Percentiles rank a stretch among this genome's conserved stretches.
These are phyloP conservation scores for Uropetala carovei DNA, from an alignment of 2,888 invertebrate species.

Conservation along the genomic window DNA sequence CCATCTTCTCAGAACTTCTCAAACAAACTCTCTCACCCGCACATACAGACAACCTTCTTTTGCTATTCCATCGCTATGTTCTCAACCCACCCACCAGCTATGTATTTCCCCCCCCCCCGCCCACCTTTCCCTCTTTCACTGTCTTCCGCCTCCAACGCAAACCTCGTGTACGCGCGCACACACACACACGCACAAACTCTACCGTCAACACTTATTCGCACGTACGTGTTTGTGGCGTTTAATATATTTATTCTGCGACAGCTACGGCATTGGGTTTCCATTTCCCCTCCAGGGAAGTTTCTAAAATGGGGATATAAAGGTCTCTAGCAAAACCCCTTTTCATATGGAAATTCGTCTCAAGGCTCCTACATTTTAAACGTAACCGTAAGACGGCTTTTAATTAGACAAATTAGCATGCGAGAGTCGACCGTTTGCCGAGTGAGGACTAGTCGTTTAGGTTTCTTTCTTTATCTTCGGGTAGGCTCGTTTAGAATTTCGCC, in stretches of 20 bases:
- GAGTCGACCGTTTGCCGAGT: not conserved
- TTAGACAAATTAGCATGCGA: not conserved
- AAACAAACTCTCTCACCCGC: not conserved
- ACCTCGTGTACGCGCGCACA: too few relatives aligned
- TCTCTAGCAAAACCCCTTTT: not conserved
- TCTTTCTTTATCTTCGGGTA: not conserved
- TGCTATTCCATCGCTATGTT: not conserved
- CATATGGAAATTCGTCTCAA: not conserved
- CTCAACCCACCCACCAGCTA: not conserved
- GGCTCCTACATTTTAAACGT: not conserved
- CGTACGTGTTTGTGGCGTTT: not conserved
- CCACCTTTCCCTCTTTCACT: too few relatives aligned
- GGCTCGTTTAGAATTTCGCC: not conserved
- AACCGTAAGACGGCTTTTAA: not conserved
- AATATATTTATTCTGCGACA: constrained; percentile 10
- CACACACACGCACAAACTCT: too few relatives aligned
- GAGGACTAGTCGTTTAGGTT: not conserved
- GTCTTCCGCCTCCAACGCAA: too few relatives aligned
- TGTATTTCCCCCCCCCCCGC: too few relatives aligned
- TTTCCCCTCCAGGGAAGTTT: not conserved
- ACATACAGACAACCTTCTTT: not conserved
- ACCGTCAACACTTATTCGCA: too few relatives aligned
- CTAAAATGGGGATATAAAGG: not conserved
- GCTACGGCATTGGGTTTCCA: not conserved
- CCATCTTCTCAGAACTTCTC: not conserved